Percentiles rank a stretch among this genome's conserved stretches.
These are phyloP conservation scores for Cephus cinctus DNA, from an alignment of 1,140 invertebrate species.

Conservation along the genomic window DNA sequence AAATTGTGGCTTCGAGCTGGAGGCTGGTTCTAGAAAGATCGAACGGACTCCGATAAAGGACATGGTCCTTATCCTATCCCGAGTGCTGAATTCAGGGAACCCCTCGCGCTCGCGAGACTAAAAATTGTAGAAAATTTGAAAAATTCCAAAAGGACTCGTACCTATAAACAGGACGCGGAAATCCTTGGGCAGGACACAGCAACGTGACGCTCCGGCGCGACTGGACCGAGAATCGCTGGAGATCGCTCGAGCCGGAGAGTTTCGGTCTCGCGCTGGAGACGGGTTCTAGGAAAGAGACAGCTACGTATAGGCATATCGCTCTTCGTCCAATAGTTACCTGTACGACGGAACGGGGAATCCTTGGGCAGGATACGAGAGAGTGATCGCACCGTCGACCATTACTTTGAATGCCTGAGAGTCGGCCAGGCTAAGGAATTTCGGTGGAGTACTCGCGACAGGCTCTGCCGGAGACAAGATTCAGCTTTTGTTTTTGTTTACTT, in stretches of 20 bases:
- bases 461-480: no score
- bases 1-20: conserved; percentile 40
- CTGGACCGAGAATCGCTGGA: conserved; percentile 41
- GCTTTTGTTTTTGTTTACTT: no score
- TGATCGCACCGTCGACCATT: conserved; percentile 45
- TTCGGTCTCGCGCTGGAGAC: conserved; percentile 58
- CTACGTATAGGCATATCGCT: no score
- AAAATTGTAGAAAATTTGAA: conserved; percentile 9
- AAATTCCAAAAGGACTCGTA: conserved; percentile 40
- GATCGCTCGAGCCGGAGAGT: conserved; percentile 49
- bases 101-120: conserved; percentile 57
- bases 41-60: conserved; percentile 27
- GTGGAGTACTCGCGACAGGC: conserved; percentile 50
- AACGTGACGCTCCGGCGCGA: conserved; percentile 49
- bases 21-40: conserved; percentile 40
- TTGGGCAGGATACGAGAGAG: conserved; percentile 65
- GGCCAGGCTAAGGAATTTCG: conserved; percentile 52
- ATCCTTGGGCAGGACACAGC: conserved; percentile 62
- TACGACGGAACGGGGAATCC: conserved; percentile 66
- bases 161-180: conserved; percentile 60
- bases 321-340: conserved; percentile 53
- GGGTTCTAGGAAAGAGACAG: no score
- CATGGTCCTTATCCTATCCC: no score
- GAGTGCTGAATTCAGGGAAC: conserved; percentile 65
- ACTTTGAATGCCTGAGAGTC: conserved; percentile 49